phyloP scores from a whole-genome alignment of 2,797 vertebrate genomes.

The Sebastes cheni region DNA sequence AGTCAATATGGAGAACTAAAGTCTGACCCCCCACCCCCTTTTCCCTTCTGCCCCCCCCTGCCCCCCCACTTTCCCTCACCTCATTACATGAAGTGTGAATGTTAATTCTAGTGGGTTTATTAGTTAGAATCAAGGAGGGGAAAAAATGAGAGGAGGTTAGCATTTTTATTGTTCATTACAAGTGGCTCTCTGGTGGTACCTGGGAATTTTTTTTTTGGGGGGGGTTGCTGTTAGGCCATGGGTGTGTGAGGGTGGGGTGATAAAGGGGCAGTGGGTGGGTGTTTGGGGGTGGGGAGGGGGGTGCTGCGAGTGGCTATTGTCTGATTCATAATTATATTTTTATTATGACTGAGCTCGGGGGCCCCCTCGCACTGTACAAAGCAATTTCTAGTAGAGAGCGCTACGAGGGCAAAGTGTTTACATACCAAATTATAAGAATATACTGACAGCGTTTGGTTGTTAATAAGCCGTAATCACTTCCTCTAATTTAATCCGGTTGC shows the following conservation, averaged over 20 bases:
- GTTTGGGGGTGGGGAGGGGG: background rate
- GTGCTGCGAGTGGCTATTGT: constrained; percentile 80
- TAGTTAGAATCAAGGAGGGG: constrained; percentile 83
- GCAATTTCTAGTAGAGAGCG: constrained; percentile 81
- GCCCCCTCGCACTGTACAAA: constrained; percentile 78
- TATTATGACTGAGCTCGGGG: constrained; percentile 81
- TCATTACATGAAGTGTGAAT: constrained; percentile 88
- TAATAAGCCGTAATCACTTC: constrained; percentile 87
- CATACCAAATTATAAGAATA: constrained; percentile 88
- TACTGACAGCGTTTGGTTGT: constrained; percentile 84
- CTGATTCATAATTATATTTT: constrained; percentile 86
- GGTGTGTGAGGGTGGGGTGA: constrained; percentile 9
- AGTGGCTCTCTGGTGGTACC: constrained; percentile 77
- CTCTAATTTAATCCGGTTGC: constrained; percentile 91
- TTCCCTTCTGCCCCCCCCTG: background rate
- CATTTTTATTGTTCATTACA: constrained; percentile 84
- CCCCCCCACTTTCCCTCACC: constrained; percentile 51
- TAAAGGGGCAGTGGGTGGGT: constrained; percentile 44
- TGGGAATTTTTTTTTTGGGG: constrained; percentile 62
- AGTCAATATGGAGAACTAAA: constrained; percentile 85
- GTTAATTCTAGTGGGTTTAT: constrained; percentile 89
- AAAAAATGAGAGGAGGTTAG: constrained; percentile 71
- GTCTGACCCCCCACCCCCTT: constrained; percentile 48
- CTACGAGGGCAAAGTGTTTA: constrained; percentile 85
- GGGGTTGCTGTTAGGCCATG: constrained; percentile 12